phyloP scores from a whole-genome alignment of 2,888 invertebrate genomes.

The Heliothis peltigera region DNA sequence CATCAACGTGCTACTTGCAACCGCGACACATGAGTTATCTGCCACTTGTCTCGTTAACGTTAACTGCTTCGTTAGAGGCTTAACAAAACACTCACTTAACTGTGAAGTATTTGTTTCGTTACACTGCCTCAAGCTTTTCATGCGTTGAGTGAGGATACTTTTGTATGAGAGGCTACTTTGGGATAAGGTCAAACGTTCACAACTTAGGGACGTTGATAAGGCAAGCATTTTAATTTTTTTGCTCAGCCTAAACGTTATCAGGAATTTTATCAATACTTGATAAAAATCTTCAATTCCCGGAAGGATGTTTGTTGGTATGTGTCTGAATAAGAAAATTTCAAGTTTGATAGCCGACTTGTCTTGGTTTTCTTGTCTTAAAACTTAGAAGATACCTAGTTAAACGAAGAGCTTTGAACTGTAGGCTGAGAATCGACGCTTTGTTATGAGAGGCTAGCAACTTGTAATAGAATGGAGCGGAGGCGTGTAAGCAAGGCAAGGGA shows the following conservation, averaged over 20 bases:
- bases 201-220: slow-evolving; percentile 50
- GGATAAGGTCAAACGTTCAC: slow-evolving; percentile 52
- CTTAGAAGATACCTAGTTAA: background rate
- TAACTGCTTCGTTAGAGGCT: slow-evolving; percentile 78
- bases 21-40: slow-evolving; percentile 82
- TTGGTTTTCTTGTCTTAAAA: slow-evolving; percentile 4
- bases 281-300: slow-evolving; percentile 24
- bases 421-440: background rate
- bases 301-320: slow-evolving; percentile 2
- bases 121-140: slow-evolving; percentile 57
- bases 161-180: slow-evolving; percentile 46
- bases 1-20: slow-evolving; percentile 71
- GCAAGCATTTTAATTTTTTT: slow-evolving; percentile 24
- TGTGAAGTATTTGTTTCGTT: slow-evolving; percentile 75
- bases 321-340: background rate
- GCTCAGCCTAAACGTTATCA: slow-evolving; percentile 40
- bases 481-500: slow-evolving; percentile 43
- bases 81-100: slow-evolving; percentile 77
- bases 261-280: slow-evolving; percentile 47
- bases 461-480: slow-evolving; percentile 27
- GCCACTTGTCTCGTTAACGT: slow-evolving; percentile 85
- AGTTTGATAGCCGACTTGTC: background rate
- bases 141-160: slow-evolving; percentile 48
- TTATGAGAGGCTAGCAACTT: background rate
- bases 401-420: background rate